phyloP scores from a whole-genome alignment of 2,797 vertebrate genomes.

The Sebastes dallii region DNA sequence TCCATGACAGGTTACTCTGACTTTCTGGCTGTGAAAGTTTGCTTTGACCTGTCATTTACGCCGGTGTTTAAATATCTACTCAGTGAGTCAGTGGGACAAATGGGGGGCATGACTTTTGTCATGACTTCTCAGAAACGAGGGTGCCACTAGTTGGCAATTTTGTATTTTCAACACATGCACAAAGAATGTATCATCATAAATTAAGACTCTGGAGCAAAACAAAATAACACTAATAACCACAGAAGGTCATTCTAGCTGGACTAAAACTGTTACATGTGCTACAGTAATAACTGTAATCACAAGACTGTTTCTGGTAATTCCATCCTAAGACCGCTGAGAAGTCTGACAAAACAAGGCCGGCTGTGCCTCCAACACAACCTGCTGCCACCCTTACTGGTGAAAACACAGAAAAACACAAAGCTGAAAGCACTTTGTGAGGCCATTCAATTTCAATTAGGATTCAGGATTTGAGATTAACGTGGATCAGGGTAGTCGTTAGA shows the following conservation, averaged over 20 bases:
- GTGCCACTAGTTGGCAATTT: neutral
- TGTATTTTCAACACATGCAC: neutral
- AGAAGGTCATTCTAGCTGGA: neutral
- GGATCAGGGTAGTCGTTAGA: conserved; percentile 25
- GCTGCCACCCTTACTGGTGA: neutral
- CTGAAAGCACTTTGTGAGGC: neutral
- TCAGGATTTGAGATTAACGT: conserved; percentile 48
- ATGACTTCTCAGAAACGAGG: neutral
- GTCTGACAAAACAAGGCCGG: neutral
- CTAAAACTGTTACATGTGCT: neutral
- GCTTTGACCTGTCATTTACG: neutral
- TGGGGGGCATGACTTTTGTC: neutral
- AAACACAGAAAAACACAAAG: neutral
- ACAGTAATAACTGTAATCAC: neutral
- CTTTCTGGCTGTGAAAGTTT: neutral
- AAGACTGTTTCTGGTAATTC: neutral
- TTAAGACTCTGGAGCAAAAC: neutral
- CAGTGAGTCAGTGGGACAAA: neutral
- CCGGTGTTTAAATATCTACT: neutral
- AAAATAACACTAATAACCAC: neutral
- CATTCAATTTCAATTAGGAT: conserved; percentile 21
- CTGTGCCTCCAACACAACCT: neutral
- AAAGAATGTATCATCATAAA: neutral
- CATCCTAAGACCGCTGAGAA: neutral
- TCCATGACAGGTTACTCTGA: neutral